phyloP scores from a whole-genome alignment of 2,113 vertebrate genomes.

The Cariama cristata region DNA sequence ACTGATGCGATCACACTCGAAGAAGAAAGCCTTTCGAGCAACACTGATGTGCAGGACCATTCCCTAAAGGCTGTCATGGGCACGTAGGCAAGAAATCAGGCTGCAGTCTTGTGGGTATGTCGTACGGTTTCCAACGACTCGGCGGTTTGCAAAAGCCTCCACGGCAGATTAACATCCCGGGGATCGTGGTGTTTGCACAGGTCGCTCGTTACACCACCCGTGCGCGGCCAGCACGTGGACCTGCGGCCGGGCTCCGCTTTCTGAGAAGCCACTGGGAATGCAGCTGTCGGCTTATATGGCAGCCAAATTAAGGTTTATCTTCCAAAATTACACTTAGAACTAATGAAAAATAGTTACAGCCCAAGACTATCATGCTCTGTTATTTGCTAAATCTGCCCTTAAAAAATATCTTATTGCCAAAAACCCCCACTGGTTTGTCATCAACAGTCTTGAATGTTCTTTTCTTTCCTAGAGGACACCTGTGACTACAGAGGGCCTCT shows the following conservation, averaged over 20 bases:
- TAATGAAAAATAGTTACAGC: background rate
- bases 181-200: background rate
- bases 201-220: rapidly evolving
- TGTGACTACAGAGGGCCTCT: background rate
- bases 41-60: rapidly evolving
- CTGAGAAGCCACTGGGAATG: background rate
- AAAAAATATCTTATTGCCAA: background rate
- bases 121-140: rapidly evolving
- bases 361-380: background rate
- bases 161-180: rapidly evolving
- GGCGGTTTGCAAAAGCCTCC: background rate
- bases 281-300: background rate
- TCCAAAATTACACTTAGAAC: background rate
- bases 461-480: background rate
- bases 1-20: rapidly evolving
- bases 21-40: background rate
- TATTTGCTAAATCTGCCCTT: background rate
- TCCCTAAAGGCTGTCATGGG: background rate
- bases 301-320: background rate
- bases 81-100: rapidly evolving
- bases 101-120: background rate
- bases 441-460: background rate
- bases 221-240: rapidly evolving
- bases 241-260: rapidly evolving
- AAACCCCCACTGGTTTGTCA: background rate